These are phyloP conservation scores for Barypeithes pellucidus DNA, from an alignment of 2,888 invertebrate species.

Conservation along the genomic window DNA sequence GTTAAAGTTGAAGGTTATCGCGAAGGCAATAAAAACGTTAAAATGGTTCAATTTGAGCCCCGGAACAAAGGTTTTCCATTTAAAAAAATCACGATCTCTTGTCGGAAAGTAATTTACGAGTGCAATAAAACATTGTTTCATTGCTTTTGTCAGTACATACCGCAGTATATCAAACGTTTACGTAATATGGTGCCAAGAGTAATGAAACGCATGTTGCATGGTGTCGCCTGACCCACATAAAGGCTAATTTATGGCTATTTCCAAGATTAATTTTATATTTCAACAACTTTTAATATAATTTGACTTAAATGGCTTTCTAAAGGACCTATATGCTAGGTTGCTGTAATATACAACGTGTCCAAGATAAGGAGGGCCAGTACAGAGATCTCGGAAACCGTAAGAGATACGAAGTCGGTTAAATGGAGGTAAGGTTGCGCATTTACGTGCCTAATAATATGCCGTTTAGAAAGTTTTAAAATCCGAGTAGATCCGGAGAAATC, in stretches of 20 bases:
- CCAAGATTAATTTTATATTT: conserved; percentile 6
- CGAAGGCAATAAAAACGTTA: conserved; percentile 28
- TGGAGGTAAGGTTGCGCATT: too few relatives aligned
- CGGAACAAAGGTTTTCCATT: conserved; percentile 28
- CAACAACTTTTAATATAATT: neutral
- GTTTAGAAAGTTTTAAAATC: too few relatives aligned
- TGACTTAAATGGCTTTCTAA: neutral
- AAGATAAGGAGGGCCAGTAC: too few relatives aligned
- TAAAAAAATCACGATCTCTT: conserved; percentile 42
- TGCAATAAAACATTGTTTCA: conserved; percentile 34
- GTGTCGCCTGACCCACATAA: conserved; percentile 49
- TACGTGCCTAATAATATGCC: too few relatives aligned
- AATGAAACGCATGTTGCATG: conserved; percentile 37
- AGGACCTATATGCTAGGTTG: too few relatives aligned
- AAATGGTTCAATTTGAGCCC: conserved; percentile 16
- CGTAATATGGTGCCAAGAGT: conserved; percentile 47
- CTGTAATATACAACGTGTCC: too few relatives aligned
- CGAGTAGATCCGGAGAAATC: too few relatives aligned
- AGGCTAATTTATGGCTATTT: conserved; percentile 44
- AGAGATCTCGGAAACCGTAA: too few relatives aligned
- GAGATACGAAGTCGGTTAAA: too few relatives aligned
- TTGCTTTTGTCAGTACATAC: conserved; percentile 30
- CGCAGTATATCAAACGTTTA: conserved; percentile 38
- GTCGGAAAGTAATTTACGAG: conserved; percentile 35
- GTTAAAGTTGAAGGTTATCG: conserved; percentile 33